phyloP scores from a whole-genome alignment of 2,113 vertebrate genomes.

The Ammodytes dubius region DNA sequence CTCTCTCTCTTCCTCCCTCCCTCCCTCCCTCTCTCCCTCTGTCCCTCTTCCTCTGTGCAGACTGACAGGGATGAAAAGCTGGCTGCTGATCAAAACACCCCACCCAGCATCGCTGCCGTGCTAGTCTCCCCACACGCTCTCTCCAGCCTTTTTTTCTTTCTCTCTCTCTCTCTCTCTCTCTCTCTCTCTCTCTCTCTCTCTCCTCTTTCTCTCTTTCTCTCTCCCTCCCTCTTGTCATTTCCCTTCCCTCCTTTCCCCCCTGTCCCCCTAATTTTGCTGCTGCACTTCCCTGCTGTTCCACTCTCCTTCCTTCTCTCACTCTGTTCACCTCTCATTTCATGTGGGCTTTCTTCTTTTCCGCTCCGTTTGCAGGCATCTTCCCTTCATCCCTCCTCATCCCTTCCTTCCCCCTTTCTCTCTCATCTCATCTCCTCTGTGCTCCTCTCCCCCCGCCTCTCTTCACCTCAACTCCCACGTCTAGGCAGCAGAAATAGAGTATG shows the following conservation, averaged over 20 bases:
- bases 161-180: conserved; percentile 12
- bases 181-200: conserved; percentile 30
- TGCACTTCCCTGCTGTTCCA: conserved; percentile 61
- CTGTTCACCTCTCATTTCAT: conserved; percentile 68
- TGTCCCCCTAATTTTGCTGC: conserved; percentile 42
- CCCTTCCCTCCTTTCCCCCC: not conserved
- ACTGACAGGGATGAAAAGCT: conserved; percentile 81
- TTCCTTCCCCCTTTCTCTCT: conserved; percentile 51
- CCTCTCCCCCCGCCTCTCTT: conserved; percentile 54
- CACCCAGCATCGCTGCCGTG: conserved; percentile 73
- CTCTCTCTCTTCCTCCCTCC: conserved; percentile 43
- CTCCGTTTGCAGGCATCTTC: conserved; percentile 59
- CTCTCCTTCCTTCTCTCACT: conserved; percentile 62
- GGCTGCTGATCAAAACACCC: conserved; percentile 84
- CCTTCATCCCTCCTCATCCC: conserved; percentile 59
- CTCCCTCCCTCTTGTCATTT: conserved; percentile 13
- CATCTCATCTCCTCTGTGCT: conserved; percentile 59
- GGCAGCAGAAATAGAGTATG: conserved; percentile 72
- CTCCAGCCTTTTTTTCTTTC: conserved; percentile 18
- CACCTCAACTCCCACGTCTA: conserved; percentile 79
- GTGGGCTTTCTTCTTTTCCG: conserved; percentile 49
- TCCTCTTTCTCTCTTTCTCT: conserved; percentile 51
- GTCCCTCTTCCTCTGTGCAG: conserved; percentile 72
- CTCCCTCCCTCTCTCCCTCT: conserved; percentile 33
- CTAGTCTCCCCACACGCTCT: conserved; percentile 62